Conservation (phyloP, 2,888 invertebrate species). For the Rhagophthalmus giganteus region DNA sequence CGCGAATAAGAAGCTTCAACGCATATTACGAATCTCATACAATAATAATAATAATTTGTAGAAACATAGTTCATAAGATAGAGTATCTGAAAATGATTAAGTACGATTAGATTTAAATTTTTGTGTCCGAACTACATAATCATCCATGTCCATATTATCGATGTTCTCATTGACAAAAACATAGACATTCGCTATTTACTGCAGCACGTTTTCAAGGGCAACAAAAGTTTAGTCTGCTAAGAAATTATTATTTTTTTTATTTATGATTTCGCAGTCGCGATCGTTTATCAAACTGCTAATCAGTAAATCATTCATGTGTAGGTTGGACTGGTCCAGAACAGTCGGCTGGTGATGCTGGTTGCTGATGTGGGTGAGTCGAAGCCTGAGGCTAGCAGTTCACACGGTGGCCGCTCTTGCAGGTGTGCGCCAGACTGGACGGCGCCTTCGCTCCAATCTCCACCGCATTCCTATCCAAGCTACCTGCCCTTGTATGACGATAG, state of each 20-base stretch:
- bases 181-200: no score
- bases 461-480: constrained; percentile 39
- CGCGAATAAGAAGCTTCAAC: no score
- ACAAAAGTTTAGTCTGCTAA: background rate
- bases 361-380: constrained; percentile 31
- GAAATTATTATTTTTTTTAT: background rate
- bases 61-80: no score
- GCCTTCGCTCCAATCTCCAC: constrained; percentile 44
- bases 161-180: no score
- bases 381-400: constrained; percentile 43
- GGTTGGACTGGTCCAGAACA: constrained; percentile 25
- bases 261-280: no score
- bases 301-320: constrained; percentile 13
- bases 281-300: background rate
- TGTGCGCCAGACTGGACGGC: constrained; percentile 54
- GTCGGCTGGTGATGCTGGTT: constrained; percentile 28
- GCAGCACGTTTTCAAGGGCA: background rate
- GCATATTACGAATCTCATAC: no score
- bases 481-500: constrained; percentile 34
- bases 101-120: no score
- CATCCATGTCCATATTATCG: no score
- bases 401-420: constrained; percentile 51
- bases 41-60: no score
- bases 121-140: no score
- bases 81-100: no score